These are phyloP conservation scores for Clivina fossor DNA, from an alignment of 2,888 invertebrate genomes.

Conservation along the genomic window DNA sequence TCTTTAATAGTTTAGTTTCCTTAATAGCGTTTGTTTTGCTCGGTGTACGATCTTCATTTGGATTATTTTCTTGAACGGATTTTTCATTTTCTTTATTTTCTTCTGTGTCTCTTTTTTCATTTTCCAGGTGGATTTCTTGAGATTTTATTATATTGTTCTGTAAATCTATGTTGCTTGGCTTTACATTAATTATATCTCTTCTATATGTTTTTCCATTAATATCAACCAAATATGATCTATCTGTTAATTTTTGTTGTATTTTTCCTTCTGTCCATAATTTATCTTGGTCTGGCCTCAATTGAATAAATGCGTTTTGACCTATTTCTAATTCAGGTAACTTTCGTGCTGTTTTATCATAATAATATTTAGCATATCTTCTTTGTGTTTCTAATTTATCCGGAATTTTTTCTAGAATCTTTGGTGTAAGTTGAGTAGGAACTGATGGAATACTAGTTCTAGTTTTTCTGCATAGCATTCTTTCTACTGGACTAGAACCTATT, in stretches of 20 bases:
- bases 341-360: not conserved
- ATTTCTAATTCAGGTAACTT: conserved; percentile 5
- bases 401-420: not conserved
- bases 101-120: no score
- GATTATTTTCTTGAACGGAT: no score
- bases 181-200: conserved; percentile 9
- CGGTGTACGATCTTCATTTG: no score
- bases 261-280: not conserved
- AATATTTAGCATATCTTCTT: not conserved
- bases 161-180: no score
- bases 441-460: conserved; percentile 28
- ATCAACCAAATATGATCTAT: conserved; percentile 3
- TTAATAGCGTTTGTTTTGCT: no score
- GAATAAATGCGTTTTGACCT: not conserved
- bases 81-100: no score
- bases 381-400: conserved; percentile 2
- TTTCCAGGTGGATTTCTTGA: no score
- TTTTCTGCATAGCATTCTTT: conserved; percentile 35
- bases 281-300: not conserved
- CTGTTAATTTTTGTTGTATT: conserved; percentile 1
- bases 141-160: no score
- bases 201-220: conserved; percentile 4
- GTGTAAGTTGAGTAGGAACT: not conserved
- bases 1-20: no score
- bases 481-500: conserved; percentile 37